A percentile compares a stretch with the other conserved stretches of the same genome.
These are phyloP conservation scores for Apistogramma diplotaenia DNA, from an alignment of 2,113 vertebrate genomes.

Conservation along the genomic window DNA sequence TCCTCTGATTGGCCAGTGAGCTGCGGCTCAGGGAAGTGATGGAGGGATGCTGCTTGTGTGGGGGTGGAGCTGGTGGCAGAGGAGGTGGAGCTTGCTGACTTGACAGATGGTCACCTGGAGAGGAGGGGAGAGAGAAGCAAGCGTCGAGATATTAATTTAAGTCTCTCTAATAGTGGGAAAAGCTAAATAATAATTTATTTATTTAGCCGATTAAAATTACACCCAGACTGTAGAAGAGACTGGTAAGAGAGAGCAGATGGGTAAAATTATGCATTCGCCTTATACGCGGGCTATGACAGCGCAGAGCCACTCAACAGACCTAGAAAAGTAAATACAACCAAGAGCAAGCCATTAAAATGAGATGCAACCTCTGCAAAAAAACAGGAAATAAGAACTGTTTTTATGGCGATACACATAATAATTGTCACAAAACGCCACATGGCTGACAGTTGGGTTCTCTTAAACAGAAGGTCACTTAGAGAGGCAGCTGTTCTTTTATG, in stretches of 20 bases:
- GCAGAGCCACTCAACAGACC: slow-evolving; percentile 35
- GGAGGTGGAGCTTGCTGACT: slow-evolving; percentile 89
- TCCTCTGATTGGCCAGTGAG: slow-evolving; percentile 96
- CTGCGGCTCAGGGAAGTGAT: slow-evolving; percentile 95
- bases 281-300: slow-evolving; percentile 21
- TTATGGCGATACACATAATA: slow-evolving; percentile 62
- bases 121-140: not conserved
- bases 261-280: slow-evolving; percentile 10
- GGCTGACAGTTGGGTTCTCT: slow-evolving; percentile 85
- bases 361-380: slow-evolving; percentile 63
- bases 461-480: slow-evolving; percentile 94
- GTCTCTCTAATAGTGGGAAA: not conserved
- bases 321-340: slow-evolving; percentile 64
- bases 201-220: slow-evolving; percentile 18
- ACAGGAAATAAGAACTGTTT: slow-evolving; percentile 41
- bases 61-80: slow-evolving; percentile 88
- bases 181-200: not conserved
- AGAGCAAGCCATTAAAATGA: slow-evolving; percentile 63
- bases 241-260: slow-evolving; percentile 29
- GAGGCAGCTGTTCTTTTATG: slow-evolving; percentile 98
- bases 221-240: not conserved
- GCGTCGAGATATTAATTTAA: not conserved
- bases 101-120: slow-evolving; percentile 85
- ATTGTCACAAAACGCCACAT: slow-evolving; percentile 66
- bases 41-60: slow-evolving; percentile 92